Percentiles rank a stretch among this genome's conserved stretches.
Evolutionary conservation across 2,113 vertebrate genomes (phyloP).

Genomic region (Callithrix jacchus): DNA sequence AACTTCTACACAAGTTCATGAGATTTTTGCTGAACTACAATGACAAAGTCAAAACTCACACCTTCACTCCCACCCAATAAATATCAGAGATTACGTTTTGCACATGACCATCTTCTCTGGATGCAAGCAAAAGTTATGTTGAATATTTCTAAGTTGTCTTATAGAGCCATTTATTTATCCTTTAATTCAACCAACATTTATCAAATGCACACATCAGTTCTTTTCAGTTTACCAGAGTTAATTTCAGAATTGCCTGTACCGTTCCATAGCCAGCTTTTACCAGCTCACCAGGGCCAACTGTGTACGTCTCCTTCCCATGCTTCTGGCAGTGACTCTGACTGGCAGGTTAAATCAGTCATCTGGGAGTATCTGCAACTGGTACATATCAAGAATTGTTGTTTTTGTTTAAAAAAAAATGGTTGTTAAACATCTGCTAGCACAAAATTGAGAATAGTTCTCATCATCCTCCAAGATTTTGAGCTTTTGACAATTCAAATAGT

Average conservation of each 20-base stretch:
- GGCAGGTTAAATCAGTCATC: not conserved
- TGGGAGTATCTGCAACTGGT: not conserved
- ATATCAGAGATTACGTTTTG: not conserved
- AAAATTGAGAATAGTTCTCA: not conserved
- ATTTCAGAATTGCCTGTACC: not conserved
- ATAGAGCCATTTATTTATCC: not conserved
- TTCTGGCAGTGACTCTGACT: not conserved
- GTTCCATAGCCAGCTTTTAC: not conserved
- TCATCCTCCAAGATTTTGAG: not conserved
- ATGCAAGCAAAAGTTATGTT: not conserved
- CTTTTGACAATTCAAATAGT: not conserved
- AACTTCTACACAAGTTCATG: not conserved
- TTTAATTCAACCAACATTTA: conserved; percentile 9
- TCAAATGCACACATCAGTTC: not conserved
- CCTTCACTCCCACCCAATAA: not conserved
- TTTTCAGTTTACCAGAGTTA: not conserved
- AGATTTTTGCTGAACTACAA: not conserved
- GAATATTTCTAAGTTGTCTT: not conserved
- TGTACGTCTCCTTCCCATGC: not conserved
- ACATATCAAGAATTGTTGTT: not conserved
- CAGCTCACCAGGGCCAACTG: not conserved
- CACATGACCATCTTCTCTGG: not conserved
- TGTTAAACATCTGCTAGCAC: not conserved
- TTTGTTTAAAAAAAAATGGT: not conserved
- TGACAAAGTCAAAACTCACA: not conserved